Evolutionary conservation across 2,113 vertebrate species (phyloP).

Genomic region (Corapipo altera): DNA sequence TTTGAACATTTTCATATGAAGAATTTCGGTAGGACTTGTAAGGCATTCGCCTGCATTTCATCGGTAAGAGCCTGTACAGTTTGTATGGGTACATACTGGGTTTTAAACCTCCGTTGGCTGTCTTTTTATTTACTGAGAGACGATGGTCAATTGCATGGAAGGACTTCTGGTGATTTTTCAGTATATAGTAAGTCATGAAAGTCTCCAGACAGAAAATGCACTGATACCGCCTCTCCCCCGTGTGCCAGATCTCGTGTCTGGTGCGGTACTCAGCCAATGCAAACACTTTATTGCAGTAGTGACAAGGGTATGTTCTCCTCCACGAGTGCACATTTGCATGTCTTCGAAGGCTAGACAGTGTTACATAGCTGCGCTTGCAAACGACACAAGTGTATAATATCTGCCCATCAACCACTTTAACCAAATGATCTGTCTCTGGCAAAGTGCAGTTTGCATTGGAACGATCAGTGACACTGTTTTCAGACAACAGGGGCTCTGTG

Average conservation of each 20-base stretch:
- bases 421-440: slow-evolving; percentile 77
- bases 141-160: slow-evolving; percentile 97
- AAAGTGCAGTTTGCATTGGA: slow-evolving; percentile 63
- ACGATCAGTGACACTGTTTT: slow-evolving; percentile 65
- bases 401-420: slow-evolving; percentile 82
- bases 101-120: slow-evolving; percentile 88
- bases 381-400: slow-evolving; percentile 89
- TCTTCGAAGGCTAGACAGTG: slow-evolving; percentile 91
- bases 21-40: slow-evolving; percentile 89
- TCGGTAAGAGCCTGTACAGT: slow-evolving; percentile 94
- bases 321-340: slow-evolving; percentile 98
- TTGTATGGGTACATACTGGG: slow-evolving; percentile 93
- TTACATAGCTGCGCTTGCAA: slow-evolving; percentile 94
- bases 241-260: slow-evolving; percentile 98
- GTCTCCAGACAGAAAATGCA: slow-evolving; percentile 98
- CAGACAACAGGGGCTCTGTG: slow-evolving; percentile 55
- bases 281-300: slow-evolving; percentile 99
- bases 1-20: slow-evolving; percentile 76
- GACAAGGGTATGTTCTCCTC: slow-evolving; percentile 95
- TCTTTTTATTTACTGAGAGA: slow-evolving; percentile 89
- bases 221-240: slow-evolving; percentile 95
- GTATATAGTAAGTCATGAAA: slow-evolving; percentile 98
- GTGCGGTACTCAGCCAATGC: slow-evolving; percentile 96
- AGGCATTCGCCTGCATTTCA: slow-evolving; percentile 90
- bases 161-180: slow-evolving; percentile 98